A percentile compares a stretch with the other conserved stretches of the same genome.
phyloP scores from a whole-genome alignment of 2,797 vertebrate species.

The Avahi laniger region DNA sequence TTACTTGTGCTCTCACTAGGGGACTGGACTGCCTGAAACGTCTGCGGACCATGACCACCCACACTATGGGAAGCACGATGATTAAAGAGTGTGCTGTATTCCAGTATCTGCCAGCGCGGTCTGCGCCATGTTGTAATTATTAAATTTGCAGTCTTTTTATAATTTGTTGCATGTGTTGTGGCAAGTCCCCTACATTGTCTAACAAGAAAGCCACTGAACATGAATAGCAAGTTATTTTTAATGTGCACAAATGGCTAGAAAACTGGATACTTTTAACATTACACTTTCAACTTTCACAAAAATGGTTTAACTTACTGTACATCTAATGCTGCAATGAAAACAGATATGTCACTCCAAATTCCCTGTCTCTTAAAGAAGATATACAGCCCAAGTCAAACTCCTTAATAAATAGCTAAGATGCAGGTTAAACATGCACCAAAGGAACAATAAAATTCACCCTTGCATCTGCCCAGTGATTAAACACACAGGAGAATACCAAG shows the following conservation, averaged over 20 bases:
- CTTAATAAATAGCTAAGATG: conserved; percentile 66
- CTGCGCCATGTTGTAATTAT: conserved; percentile 84
- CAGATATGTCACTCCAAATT: conserved; percentile 49
- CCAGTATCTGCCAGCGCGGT: conserved; percentile 80
- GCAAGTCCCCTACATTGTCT: conserved; percentile 78
- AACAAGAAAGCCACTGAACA: conserved; percentile 79
- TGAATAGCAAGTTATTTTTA: conserved; percentile 81
- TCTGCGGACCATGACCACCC: conserved; percentile 84
- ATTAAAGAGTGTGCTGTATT: conserved; percentile 83
- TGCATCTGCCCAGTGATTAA: conserved; percentile 57
- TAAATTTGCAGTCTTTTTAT: conserved; percentile 83
- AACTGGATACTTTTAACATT: conserved; percentile 74
- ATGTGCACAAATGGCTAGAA: conserved; percentile 69
- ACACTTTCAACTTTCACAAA: conserved; percentile 66
- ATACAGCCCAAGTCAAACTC: neutral
- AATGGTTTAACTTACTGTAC: conserved; percentile 55
- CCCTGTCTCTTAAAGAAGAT: conserved; percentile 53
- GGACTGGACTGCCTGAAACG: conserved; percentile 67
- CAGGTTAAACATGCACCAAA: conserved; percentile 47
- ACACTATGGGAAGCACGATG: conserved; percentile 81
- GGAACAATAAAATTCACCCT: conserved; percentile 62
- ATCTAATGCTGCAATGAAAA: conserved; percentile 56
- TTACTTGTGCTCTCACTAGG: conserved; percentile 73
- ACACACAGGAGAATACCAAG: conserved; percentile 33
- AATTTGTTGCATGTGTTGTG: conserved; percentile 85